Base-by-base conservation (phyloP, 2,113 vertebrate species). In the Gobius niger region DNA sequence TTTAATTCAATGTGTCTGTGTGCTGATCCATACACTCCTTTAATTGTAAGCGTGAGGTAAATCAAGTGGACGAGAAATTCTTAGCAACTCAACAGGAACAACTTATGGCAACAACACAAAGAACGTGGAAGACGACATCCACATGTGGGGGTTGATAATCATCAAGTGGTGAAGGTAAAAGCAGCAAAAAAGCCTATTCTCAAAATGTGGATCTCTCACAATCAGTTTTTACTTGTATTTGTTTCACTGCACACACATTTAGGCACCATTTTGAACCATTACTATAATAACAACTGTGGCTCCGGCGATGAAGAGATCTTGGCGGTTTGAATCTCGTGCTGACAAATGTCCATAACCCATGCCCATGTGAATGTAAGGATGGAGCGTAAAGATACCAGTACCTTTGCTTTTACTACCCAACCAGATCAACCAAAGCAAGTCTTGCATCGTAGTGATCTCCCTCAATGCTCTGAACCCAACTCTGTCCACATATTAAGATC, bases 11-110 rank as follows among this genome's bases (percentile, higher is more conserved):
- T 67, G 83, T 86, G 86, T 85, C 77, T 86, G 87, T 82, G 70
- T 76, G 52, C 64, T 72, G 75, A 90, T 82, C 86, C 87, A 34
- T 86, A 13, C 62, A n/a, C 52, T 80, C 47, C 60, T 76, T 84
- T 88, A 88, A 90, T 88, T 78, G 67, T 59, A 76, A n/a, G 80
- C 84, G 81, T 80, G 68, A 81, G 85, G 85, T 77, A 77, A 82
- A 63, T 85, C 73, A 80, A 63, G 75, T 75, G 63, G 12, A 73
- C 68, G 51, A 50, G 66, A 86, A 86, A 78, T 88, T 84, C 65
- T 76, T 70, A 40, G 13, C 75, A 85, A 84, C 63, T 78, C 44
- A 64, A 69, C 34, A 77, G 40, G 34, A 71, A 63, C 2, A 76
- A 79, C 56, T 70, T 44, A 44, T 16, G 14, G 46, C 9, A 14